phyloP scores from a whole-genome alignment of 1,140 invertebrate species.

The Argopecten irradians region DNA sequence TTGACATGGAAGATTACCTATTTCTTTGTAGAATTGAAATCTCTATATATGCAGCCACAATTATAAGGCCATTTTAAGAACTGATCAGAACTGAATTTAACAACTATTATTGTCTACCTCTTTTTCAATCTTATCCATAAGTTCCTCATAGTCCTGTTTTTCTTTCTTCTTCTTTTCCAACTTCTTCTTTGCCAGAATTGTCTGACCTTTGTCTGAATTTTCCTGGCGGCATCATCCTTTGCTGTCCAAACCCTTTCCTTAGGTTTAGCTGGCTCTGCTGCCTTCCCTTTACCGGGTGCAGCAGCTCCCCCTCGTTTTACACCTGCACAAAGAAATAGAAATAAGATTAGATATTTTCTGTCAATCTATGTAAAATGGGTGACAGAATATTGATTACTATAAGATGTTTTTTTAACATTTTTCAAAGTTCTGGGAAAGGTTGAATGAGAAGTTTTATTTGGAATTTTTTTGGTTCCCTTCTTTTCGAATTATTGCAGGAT shows the following conservation, averaged over 20 bases:
- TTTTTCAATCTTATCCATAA: constrained; percentile 74
- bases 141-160: constrained; percentile 73
- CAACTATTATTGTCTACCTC: constrained; percentile 59
- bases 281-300: constrained; percentile 54
- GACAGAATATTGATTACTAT: background rate
- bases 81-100: background rate
- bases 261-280: constrained; percentile 53
- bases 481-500: too few relatives aligned
- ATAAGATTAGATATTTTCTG: background rate
- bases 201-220: constrained; percentile 69
- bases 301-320: constrained; percentile 52
- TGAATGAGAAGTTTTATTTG: too few relatives aligned
- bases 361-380: background rate
- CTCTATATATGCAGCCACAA: too few relatives aligned
- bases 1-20: too few relatives aligned
- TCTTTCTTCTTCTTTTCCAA: constrained; percentile 68
- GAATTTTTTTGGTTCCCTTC: too few relatives aligned
- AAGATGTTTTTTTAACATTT: background rate
- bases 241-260: constrained; percentile 70
- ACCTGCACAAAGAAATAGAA: constrained; percentile 25
- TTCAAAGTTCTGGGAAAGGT: background rate
- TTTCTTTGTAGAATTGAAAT: too few relatives aligned
- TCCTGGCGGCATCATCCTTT: constrained; percentile 71
- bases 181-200: constrained; percentile 66
- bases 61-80: background rate